Conservation (phyloP, 2,797 vertebrate species). For the Alfaro cultratus region DNA sequence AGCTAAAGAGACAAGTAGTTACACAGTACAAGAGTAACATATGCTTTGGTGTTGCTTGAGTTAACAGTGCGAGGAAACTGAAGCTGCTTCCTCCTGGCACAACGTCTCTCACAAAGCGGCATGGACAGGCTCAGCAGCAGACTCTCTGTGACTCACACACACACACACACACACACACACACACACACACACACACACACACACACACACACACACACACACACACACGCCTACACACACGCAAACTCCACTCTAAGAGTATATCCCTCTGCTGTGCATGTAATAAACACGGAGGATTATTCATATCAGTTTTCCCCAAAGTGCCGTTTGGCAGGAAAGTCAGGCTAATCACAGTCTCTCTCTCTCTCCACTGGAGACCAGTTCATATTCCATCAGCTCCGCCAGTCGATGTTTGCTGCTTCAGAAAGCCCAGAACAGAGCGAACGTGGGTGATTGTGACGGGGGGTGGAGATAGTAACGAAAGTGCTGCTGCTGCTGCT, state of each 20-base stretch:
- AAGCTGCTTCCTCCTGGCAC: constrained; percentile 67
- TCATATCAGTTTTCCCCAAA: constrained; percentile 74
- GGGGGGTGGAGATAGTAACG: constrained; percentile 10
- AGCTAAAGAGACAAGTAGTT: constrained; percentile 5
- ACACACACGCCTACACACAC: too few relatives aligned
- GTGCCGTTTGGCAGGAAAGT: constrained; percentile 62
- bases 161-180: too few relatives aligned
- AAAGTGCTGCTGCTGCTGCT: constrained; percentile 14
- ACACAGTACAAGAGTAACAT: constrained; percentile 5
- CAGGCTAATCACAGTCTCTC: constrained; percentile 60
- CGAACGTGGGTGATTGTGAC: constrained; percentile 23
- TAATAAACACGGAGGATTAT: constrained; percentile 71
- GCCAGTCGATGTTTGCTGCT: constrained; percentile 22
- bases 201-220: too few relatives aligned
- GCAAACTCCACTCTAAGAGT: constrained; percentile 44
- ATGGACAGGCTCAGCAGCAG: constrained; percentile 60
- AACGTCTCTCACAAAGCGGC: constrained; percentile 60
- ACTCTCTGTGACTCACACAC: constrained; percentile 45
- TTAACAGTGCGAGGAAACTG: constrained; percentile 48
- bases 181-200: too few relatives aligned
- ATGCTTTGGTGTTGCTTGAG: constrained; percentile 40
- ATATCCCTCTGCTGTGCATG: constrained; percentile 66
- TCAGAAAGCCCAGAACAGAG: constrained; percentile 13
- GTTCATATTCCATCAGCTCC: constrained; percentile 42
- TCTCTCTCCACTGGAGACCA: constrained; percentile 38